Evolutionary conservation across 1,140 invertebrate genomes (phyloP).

Genomic region (Sarcophaga peregrina): DNA sequence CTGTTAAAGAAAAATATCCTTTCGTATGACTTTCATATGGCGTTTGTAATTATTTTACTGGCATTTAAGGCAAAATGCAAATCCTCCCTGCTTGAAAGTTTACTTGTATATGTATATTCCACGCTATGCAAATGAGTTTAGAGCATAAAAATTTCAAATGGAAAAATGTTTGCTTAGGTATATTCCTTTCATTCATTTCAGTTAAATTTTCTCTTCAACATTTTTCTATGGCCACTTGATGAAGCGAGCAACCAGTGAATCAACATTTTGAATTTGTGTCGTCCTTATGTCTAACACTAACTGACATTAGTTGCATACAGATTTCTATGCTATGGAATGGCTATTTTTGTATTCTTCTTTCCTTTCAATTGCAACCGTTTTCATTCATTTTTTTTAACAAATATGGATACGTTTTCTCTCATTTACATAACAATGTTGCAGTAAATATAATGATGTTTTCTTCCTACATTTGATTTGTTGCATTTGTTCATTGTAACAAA

Average conservation of each 20-base stretch:
- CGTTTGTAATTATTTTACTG: constrained; percentile 29
- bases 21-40: background rate
- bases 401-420: background rate
- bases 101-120: background rate
- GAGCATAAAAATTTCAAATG: too few relatives aligned
- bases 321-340: too few relatives aligned
- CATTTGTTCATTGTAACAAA: background rate
- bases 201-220: background rate
- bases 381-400: background rate
- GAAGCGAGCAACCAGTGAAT: background rate
- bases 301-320: too few relatives aligned
- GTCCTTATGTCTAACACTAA: too few relatives aligned
- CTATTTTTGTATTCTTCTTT: background rate
- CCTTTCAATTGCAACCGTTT: background rate
- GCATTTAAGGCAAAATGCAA: background rate
- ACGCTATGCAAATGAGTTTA: constrained; percentile 30
- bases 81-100: background rate
- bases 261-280: too few relatives aligned
- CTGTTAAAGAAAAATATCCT: constrained; percentile 3
- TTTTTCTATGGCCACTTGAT: background rate
- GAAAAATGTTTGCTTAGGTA: too few relatives aligned
- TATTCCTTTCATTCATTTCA: background rate
- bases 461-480: background rate
- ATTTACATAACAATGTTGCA: background rate
- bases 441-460: background rate